These are phyloP conservation scores for Drosophila monieri DNA, from an alignment of 2,888 invertebrate species.

Conservation along the genomic window DNA sequence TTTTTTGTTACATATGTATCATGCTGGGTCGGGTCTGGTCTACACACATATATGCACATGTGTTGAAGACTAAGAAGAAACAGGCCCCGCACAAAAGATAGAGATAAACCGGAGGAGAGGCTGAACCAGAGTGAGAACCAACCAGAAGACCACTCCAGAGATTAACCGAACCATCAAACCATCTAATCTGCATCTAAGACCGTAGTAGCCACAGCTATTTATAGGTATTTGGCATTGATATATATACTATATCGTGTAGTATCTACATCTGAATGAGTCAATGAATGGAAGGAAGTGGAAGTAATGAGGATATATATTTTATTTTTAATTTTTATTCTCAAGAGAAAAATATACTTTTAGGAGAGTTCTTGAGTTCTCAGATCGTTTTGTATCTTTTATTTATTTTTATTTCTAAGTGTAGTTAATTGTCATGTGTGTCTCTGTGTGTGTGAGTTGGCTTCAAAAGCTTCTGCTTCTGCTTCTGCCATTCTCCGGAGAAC, in stretches of 20 bases:
- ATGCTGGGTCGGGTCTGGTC: slow-evolving; percentile 9
- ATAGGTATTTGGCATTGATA: slow-evolving; percentile 12
- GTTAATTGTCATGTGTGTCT: not conserved
- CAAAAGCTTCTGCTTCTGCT: slow-evolving; percentile 6
- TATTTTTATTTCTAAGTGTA: not conserved
- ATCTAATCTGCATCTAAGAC: not conserved
- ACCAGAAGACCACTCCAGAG: slow-evolving; percentile 11
- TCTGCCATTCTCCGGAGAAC: slow-evolving; percentile 15
- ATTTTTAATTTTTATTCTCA: too few relatives aligned
- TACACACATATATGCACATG: not conserved
- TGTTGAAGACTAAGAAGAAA: slow-evolving; percentile 8
- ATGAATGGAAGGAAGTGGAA: not conserved
- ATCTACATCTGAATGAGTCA: not conserved
- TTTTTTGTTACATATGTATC: slow-evolving; percentile 16
- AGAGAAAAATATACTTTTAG: too few relatives aligned
- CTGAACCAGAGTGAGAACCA: not conserved
- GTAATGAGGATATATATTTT: too few relatives aligned
- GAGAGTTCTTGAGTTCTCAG: too few relatives aligned
- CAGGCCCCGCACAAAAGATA: slow-evolving; percentile 1
- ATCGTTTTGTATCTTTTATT: not conserved
- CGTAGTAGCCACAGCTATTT: not conserved
- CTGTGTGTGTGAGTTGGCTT: slow-evolving; percentile 8
- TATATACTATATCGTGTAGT: not conserved
- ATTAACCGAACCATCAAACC: not conserved
- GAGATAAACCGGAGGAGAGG: slow-evolving; percentile 6